Percentiles rank a stretch among this genome's conserved stretches.
Conservation (phyloP, 2,797 vertebrate genomes). For the Poeciliopsis gracilis region DNA sequence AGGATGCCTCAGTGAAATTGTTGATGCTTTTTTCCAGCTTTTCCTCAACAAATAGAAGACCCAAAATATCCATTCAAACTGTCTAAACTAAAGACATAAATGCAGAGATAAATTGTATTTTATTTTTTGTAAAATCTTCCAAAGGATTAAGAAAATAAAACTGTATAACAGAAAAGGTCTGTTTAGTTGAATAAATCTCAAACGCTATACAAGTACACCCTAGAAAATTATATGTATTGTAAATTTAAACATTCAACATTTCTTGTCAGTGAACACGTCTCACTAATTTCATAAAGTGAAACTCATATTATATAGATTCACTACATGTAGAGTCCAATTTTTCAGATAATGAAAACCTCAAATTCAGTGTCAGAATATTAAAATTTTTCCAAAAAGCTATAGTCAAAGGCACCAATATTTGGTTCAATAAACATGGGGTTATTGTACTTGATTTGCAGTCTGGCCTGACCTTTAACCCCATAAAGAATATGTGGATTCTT, state of each 20-base stretch:
- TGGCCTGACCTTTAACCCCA: too few species aligned
- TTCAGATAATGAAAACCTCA: background rate
- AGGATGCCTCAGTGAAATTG: slow-evolving; percentile 8
- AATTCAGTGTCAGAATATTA: background rate
- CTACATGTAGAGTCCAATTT: background rate
- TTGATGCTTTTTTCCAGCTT: slow-evolving; percentile 16
- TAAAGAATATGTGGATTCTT: too few species aligned
- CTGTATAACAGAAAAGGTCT: background rate
- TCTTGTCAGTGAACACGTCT: background rate
- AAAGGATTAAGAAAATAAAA: background rate
- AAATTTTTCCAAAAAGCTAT: background rate
- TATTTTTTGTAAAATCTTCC: background rate
- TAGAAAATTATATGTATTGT: background rate
- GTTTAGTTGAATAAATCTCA: background rate
- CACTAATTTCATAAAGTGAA: background rate
- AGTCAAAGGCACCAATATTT: background rate
- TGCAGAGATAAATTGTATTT: background rate
- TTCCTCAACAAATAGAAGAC: background rate
- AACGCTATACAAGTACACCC: background rate
- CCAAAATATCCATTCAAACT: background rate
- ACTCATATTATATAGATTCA: background rate
- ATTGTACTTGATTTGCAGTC: too few species aligned
- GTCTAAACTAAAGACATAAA: background rate
- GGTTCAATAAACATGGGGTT: too few species aligned
- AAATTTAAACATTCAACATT: background rate